These are phyloP conservation scores for Phalacrocorax brasilianus DNA, from an alignment of 2,113 vertebrate species.

Conservation along the genomic window DNA sequence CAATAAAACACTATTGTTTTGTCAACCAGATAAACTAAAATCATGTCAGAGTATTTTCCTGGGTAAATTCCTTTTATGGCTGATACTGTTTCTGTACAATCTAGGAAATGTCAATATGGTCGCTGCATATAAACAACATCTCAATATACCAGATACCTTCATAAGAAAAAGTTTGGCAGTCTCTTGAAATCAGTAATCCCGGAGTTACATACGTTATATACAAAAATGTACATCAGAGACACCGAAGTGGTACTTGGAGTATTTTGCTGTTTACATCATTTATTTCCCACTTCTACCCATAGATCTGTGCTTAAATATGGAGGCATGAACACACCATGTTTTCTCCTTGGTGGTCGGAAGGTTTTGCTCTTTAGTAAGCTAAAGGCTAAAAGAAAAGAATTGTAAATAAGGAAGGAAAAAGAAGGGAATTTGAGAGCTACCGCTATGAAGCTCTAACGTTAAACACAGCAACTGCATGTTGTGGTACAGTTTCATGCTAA, in stretches of 20 bases:
- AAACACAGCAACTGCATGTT: background rate
- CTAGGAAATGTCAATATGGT: background rate
- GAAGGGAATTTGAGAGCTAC: background rate
- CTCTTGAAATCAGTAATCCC: slow-evolving; percentile 24
- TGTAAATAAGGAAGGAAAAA: background rate
- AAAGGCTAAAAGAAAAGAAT: background rate
- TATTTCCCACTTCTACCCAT: background rate
- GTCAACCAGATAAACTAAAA: slow-evolving; percentile 37
- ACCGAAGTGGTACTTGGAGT: background rate
- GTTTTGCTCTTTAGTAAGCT: background rate
- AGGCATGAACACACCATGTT: background rate
- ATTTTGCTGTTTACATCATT: background rate
- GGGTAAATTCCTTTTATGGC: background rate
- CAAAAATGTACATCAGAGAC: background rate
- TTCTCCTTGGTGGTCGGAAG: background rate
- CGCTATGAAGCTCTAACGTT: background rate
- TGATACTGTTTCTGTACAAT: background rate
- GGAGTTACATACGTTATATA: background rate
- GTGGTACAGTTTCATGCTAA: background rate
- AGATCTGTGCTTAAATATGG: background rate
- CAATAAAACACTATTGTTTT: slow-evolving; percentile 21
- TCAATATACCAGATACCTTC: background rate
- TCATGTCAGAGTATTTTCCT: slow-evolving; percentile 38
- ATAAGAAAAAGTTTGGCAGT: background rate
- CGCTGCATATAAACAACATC: background rate